Evolutionary conservation across 2,113 vertebrate species (phyloP).

Genomic region (Drymodes brunneopygia): DNA sequence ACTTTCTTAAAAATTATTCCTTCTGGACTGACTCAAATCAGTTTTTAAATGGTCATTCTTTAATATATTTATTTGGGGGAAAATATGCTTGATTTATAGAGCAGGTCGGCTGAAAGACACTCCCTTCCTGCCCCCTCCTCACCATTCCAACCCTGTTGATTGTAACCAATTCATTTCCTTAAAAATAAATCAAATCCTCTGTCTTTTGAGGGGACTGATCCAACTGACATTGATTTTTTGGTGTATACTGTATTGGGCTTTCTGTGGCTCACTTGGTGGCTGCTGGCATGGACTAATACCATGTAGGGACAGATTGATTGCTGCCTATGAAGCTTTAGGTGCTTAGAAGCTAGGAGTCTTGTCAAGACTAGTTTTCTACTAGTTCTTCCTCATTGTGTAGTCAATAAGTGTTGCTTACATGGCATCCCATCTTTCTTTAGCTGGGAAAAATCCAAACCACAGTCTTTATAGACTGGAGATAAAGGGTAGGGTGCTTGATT

Average conservation of each 20-base stretch:
- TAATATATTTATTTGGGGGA: neutral
- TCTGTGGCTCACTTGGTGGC: neutral
- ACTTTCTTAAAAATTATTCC: slow-evolving; percentile 56
- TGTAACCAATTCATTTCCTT: neutral
- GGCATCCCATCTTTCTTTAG: neutral
- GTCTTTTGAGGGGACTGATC: neutral
- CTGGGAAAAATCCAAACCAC: neutral
- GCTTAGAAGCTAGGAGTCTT: neutral
- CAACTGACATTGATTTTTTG: neutral
- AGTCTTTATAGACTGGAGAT: neutral
- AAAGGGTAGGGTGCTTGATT: neutral
- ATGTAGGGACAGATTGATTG: neutral
- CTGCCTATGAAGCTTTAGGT: neutral
- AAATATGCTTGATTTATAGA: neutral
- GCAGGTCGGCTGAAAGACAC: neutral
- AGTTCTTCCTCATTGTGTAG: neutral
- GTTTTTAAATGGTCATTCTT: neutral
- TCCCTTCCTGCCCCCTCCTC: neutral
- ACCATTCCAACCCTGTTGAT: neutral
- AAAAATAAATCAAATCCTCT: neutral
- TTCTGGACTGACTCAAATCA: slow-evolving; percentile 14
- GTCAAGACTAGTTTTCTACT: neutral
- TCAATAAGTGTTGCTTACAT: neutral
- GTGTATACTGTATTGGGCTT: neutral
- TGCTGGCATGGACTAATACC: neutral